Evolutionary conservation across 2,888 invertebrate genomes (phyloP), one percentile per base, ranked within the genome.

Genomic region (Drosophila kuntzei): DNA sequence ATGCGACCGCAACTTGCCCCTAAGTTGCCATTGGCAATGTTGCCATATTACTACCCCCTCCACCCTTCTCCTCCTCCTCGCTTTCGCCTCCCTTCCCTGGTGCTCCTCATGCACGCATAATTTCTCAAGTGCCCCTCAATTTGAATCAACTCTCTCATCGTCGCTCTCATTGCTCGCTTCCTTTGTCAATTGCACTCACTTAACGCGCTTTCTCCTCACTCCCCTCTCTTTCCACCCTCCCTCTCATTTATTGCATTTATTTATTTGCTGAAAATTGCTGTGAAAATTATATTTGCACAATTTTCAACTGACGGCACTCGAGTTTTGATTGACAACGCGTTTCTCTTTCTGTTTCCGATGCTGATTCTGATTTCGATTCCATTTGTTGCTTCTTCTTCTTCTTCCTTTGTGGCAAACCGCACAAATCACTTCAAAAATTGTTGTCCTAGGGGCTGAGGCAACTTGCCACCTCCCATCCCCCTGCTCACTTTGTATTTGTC

Each of bases 211-310:
- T 37, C 58, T 22, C 18, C 44, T 18, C 34, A 12, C 6, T 25
- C 11, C 49, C 20, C 50, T 12, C 37, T 9, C 27, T 11, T 12
- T 4, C 7, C 5, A 1, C 1, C 4, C 12, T 1, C 43, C n/a
- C 39, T 8, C 36, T 39, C n/a, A 7, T 68, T 85, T 71, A 54
- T 67, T 85, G 71, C 80, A 69, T 71, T 87, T 80, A 58, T 77
- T 68, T 73, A 73, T 76, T 76, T 81, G 75, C 70, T 62, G 79
- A 81, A 76, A 67, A 62, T 65, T 72, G 75, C 66, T 87, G 86
- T 71, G 86, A 69, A 87, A 89, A 89, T 86, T 89, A 86, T 86
- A 89, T 86, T 86, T 86, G 88, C 88, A 86, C 83, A 89, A 84
- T 71, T 80, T 76, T 70, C 68, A 68, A 46, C 61, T 49, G 50